These are phyloP conservation scores for Drosophila subsilvestris DNA, from an alignment of 2,888 invertebrate genomes.

Conservation along the genomic window DNA sequence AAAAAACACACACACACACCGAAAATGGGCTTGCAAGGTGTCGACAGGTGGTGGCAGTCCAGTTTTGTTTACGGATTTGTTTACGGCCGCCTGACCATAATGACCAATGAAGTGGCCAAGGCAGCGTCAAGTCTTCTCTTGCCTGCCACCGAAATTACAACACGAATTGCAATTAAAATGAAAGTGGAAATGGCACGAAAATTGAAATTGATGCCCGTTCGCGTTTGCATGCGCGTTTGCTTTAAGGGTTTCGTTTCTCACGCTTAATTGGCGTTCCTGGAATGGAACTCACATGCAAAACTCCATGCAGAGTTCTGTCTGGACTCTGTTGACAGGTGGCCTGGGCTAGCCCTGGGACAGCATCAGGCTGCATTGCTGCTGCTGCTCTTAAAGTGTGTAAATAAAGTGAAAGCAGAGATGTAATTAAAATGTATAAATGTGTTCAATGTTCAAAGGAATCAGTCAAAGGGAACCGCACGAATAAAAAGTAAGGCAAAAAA, in stretches of 20 bases:
- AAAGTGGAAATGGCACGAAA: conserved; percentile 50
- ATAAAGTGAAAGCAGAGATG: conserved; percentile 4
- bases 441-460: conserved; percentile 33
- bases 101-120: conserved; percentile 61
- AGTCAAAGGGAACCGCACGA: conserved; percentile 32
- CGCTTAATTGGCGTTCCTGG: conserved; percentile 34
- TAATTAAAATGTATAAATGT: conserved; percentile 41
- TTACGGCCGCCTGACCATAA: conserved; percentile 62
- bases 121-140: conserved; percentile 46
- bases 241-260: not conserved
- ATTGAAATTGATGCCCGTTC: conserved; percentile 42
- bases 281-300: conserved; percentile 13
- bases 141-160: conserved; percentile 58
- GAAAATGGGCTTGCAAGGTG: conserved; percentile 44
- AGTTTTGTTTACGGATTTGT: conserved; percentile 60
- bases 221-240: conserved; percentile 3
- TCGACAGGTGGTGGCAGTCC: conserved; percentile 46
- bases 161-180: conserved; percentile 65
- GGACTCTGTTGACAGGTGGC: conserved; percentile 34
- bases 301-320: not conserved
- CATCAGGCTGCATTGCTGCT: conserved; percentile 18
- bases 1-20: no score
- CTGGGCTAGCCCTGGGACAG: conserved; percentile 2
- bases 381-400: conserved; percentile 22
- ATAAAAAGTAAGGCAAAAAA: conserved; percentile 19